Evolutionary conservation across 1,140 invertebrate genomes (phyloP), one percentile per base, ranked within the genome.

Genomic region (Harpegnathos saltator): DNA sequence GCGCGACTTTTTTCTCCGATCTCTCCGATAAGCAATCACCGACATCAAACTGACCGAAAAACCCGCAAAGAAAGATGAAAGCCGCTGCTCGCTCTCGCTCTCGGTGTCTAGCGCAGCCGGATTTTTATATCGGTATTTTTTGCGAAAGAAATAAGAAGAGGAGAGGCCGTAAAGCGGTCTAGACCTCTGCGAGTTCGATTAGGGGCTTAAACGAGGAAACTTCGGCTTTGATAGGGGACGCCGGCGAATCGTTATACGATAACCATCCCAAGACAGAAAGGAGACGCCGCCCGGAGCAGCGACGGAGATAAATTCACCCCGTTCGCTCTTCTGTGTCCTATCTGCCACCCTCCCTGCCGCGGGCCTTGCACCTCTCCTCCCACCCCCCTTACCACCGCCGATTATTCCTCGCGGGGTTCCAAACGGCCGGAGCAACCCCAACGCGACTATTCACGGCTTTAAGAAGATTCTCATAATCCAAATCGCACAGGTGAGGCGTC

Each of bases 401-500:
- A 33, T 65, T 54, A 63, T 22, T 5, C 19, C 19, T n/a, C 52
- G 26, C 62, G 22, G n/a, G 50, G 38, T 9, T 44, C 38, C 0
- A 9, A 44, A 44, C 7, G 38, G 9, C 7, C 38, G 38, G 9
- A 11, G 38, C 0, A 44, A 44, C n/a, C n/a, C n/a, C 24, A 15
- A 58, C 56, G n/a, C 33, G 29, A 19, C 4, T 38, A 63, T 82
- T 81, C 77, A 52, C 12, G 26, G 26, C 17, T 63, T 73, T 62
- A 73, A 82, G 48, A 82, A 82, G 78, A 82, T 73, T 82, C 58
- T 73, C 78, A 63, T 82, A 82, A 82, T 82, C 69, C 58, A 82
- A 82, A 82, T 82, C 78, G 56, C 58, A 33, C 69, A 82, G 78
- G 58, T 74, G 78, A 81, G 66, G 17, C 54, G 54, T 62, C 56